Conservation (phyloP, 2,113 vertebrate genomes). For the Tinamus guttatus region DNA sequence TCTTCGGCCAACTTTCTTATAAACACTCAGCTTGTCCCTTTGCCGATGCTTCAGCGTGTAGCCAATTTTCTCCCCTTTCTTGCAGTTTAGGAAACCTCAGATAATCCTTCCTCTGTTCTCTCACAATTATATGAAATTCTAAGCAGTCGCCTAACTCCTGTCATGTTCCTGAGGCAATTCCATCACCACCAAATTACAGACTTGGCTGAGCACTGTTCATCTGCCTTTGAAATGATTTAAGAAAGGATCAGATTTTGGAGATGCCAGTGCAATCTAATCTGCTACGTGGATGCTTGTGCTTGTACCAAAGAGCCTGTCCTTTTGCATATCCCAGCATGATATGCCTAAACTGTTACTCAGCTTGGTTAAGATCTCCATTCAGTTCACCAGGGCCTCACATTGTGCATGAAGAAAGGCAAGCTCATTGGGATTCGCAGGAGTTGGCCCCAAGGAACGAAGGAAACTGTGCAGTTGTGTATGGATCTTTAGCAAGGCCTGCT, state of each 20-base stretch:
- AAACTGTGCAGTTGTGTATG: conserved; percentile 5
- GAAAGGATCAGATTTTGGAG: conserved; percentile 62
- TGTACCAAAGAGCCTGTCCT: conserved; percentile 1
- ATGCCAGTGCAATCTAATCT: conserved; percentile 52
- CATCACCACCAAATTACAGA: conserved; percentile 59
- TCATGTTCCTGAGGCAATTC: conserved; percentile 57
- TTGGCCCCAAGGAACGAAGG: not conserved
- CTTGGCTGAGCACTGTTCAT: conserved; percentile 55
- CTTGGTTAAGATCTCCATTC: conserved; percentile 14
- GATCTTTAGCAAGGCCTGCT: conserved; percentile 17
- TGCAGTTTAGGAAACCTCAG: conserved; percentile 35
- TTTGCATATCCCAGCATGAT: conserved; percentile 32
- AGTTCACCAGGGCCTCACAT: conserved; percentile 8
- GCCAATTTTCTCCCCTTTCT: conserved; percentile 45
- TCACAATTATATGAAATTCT: conserved; percentile 60
- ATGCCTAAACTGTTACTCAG: not conserved
- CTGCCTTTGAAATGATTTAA: conserved; percentile 56
- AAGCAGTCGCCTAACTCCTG: conserved; percentile 62
- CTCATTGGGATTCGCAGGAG: not conserved
- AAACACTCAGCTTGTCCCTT: conserved; percentile 56
- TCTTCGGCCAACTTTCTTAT: conserved; percentile 54
- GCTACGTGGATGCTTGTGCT: not conserved
- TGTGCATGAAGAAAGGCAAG: conserved; percentile 38
- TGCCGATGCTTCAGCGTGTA: conserved; percentile 32
- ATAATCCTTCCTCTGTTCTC: conserved; percentile 68